Evolutionary conservation across 2,113 vertebrate species (phyloP).

Genomic region (Pedionomus torquatus): DNA sequence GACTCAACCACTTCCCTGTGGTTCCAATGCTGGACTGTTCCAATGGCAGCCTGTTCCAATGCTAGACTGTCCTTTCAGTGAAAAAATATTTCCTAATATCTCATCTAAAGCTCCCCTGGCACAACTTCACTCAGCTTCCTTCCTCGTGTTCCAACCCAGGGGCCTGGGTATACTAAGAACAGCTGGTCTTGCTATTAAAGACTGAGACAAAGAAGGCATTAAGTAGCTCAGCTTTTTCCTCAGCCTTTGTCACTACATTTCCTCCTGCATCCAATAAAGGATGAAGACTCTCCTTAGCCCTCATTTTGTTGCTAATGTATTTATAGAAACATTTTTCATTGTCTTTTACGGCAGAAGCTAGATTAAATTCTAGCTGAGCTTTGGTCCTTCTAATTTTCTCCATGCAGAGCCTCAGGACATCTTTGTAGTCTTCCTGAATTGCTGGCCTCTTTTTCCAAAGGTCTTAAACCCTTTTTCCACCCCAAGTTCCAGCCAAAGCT

Average conservation of each 20-base stretch:
- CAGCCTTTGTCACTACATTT: not conserved
- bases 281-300: not conserved
- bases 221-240: not conserved
- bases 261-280: not conserved
- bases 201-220: not conserved
- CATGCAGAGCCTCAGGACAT: not conserved
- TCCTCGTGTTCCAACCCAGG: not conserved
- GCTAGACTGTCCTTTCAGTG: no score
- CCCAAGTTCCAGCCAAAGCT: not conserved
- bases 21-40: no score
- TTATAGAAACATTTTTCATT: not conserved
- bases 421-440: not conserved
- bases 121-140: not conserved
- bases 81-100: not conserved
- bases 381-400: not conserved
- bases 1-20: not conserved
- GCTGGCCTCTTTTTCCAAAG: not conserved
- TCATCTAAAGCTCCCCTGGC: not conserved
- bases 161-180: not conserved
- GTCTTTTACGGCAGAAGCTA: not conserved
- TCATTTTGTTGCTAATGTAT: not conserved
- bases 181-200: not conserved
- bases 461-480: not conserved
- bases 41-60: not conserved
- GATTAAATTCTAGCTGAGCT: not conserved